Evolutionary conservation across 2,888 invertebrate genomes (phyloP).

Genomic region (Latrodectus elegans): DNA sequence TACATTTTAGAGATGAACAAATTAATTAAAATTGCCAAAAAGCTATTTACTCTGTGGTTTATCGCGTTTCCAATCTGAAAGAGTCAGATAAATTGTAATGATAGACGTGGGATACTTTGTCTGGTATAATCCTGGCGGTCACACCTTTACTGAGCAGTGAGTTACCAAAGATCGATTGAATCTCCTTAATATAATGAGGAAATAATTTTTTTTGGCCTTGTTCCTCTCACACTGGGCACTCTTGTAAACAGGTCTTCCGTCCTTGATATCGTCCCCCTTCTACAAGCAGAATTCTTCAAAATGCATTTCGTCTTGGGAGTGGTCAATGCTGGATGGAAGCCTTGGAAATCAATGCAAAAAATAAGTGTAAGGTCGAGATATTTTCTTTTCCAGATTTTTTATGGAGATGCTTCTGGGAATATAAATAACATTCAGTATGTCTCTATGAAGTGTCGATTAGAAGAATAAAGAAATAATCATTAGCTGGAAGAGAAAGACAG

Average conservation of each 20-base stretch:
- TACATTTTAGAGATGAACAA: no score
- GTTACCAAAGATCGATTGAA: conserved; percentile 43
- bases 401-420: conserved; percentile 28
- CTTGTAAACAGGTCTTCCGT: conserved; percentile 64
- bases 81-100: no score
- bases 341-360: conserved; percentile 58
- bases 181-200: conserved; percentile 46
- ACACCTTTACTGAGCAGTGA: conserved; percentile 34
- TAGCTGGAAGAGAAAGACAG: no score
- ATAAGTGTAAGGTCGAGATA: conserved; percentile 60
- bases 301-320: conserved; percentile 47
- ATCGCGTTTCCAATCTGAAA: no score
- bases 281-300: conserved; percentile 43
- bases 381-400: conserved; percentile 43
- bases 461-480: no score
- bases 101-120: not conserved
- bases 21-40: no score
- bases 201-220: conserved; percentile 55
- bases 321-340: conserved; percentile 34
- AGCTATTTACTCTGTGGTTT: no score
- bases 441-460: no score
- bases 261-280: conserved; percentile 45
- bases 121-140: conserved; percentile 14
- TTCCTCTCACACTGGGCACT: conserved; percentile 49
- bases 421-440: not conserved